Conservation (phyloP, 1,140 invertebrate species). For the Amphibalanus amphitrite region DNA sequence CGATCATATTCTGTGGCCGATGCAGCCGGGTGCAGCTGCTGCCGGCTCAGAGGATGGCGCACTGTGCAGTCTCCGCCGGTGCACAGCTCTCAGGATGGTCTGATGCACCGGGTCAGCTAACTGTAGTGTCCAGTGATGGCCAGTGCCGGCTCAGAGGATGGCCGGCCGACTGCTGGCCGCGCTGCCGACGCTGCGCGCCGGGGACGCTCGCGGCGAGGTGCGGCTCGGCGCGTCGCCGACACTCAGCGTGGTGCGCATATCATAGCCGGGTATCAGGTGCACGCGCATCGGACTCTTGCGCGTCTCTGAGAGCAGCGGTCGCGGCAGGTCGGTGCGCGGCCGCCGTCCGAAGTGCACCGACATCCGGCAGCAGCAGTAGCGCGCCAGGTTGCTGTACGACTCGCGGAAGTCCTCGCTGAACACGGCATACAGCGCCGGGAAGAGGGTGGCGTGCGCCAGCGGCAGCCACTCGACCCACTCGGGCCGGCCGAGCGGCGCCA, state of each 20-base stretch:
- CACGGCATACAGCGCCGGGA: neutral
- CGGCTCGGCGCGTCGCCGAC: too few species aligned
- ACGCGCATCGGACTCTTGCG: neutral
- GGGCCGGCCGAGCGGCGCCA: neutral
- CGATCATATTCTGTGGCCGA: too few species aligned
- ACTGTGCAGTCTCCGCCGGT: too few species aligned
- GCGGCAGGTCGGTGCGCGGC: neutral
- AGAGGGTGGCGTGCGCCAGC: neutral
- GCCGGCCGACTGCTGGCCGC: too few species aligned
- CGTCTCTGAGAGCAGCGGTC: neutral
- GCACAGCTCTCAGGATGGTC: too few species aligned
- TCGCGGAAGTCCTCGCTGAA: slow-evolving; percentile 2
- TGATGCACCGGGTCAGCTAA: too few species aligned
- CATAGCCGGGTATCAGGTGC: neutral
- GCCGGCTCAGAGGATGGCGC: too few species aligned
- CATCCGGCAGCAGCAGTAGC: neutral
- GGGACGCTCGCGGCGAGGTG: neutral
- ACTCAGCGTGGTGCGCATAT: neutral
- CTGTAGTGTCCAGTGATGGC: too few species aligned
- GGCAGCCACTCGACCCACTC: neutral
- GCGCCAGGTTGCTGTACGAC: slow-evolving; percentile 2
- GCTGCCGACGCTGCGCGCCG: neutral
- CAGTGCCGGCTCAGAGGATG: neutral
- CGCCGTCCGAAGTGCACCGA: neutral
- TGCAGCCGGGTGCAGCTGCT: too few species aligned